phyloP scores from a whole-genome alignment of 2,113 vertebrate genomes.

The Xenopus laevis region DNA sequence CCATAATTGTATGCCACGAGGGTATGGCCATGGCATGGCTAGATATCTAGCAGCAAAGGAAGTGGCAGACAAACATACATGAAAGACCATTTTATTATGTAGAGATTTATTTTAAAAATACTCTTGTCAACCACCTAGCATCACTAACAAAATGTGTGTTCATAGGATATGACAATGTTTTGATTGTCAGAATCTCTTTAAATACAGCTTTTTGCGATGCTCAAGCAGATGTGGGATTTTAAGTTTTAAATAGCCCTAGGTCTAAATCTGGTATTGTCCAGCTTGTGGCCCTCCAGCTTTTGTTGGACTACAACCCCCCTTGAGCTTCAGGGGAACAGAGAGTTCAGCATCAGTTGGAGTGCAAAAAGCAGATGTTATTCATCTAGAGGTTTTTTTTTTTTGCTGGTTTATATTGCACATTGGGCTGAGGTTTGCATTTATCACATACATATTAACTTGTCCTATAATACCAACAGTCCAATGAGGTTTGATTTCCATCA shows the following conservation, averaged over 20 bases:
- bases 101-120: constrained; percentile 58
- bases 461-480: constrained; percentile 36
- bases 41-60: too few species aligned
- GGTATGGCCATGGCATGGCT: too few species aligned
- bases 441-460: constrained; percentile 10
- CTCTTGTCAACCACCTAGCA: constrained; percentile 55
- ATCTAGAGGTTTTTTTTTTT: constrained; percentile 29
- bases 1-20: too few species aligned
- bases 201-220: constrained; percentile 44
- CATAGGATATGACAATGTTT: constrained; percentile 49
- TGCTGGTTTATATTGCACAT: constrained; percentile 11
- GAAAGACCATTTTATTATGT: constrained; percentile 13
- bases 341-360: too few species aligned
- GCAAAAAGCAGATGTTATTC: too few species aligned
- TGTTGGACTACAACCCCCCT: too few species aligned
- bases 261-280: neutral
- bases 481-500: constrained; percentile 51
- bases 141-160: constrained; percentile 58
- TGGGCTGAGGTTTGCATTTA: constrained; percentile 14
- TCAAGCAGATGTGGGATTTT: constrained; percentile 50
- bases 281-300: neutral
- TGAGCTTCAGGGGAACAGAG: too few species aligned
- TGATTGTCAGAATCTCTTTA: constrained; percentile 53
- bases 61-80: neutral
- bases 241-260: constrained; percentile 47